Base-by-base conservation (phyloP, 2,113 vertebrate species). In the Indicator maculatus region DNA sequence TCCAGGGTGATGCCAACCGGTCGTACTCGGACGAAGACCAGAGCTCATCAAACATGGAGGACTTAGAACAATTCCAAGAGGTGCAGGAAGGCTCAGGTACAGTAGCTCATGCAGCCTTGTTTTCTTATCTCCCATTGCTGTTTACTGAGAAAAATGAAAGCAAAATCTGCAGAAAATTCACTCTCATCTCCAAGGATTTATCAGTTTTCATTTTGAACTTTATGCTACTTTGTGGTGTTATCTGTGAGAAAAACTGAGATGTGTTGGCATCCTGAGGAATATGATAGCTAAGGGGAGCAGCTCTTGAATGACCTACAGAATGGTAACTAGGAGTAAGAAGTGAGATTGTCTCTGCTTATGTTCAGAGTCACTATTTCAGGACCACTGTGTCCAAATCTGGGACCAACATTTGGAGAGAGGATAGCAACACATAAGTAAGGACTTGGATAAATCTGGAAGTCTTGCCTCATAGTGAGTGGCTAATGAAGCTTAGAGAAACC, bases 1-100 rank as follows among this genome's bases (percentile, higher is more conserved):
- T 93, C 44, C 95, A 99, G 99, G 99, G 99, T 9, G 99, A 99
- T 38, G 99, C 99, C 80, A 99, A 99, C 83, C 97, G 98, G 9
- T 99, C 99, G 5, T 99, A 98, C 70, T 99, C 99, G 1, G 99
- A 99, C 4, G 99, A 99, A 33, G 99, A 99, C 77, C 98, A 96
- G 85, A 99, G 98, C 69, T 99, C 98, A 14, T 99, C 98, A 66
- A 99, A 99, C 91, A 90, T 98, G 85, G 99, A 99, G 16, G 99
- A 99, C 17, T 98, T 98, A 66, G 98, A 99, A 91, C 99, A 99
- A 79, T 98, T 98, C 77, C 98, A 98, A 56, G 98, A 99, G 72
- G 97, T 96, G 31, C 98, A 98, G 36, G 98, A 98, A 61, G 64
- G 97, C 47, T 98, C 98, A 65, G 99, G 99, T 99, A 98, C 17